phyloP scores from a whole-genome alignment of 2,888 invertebrate genomes.

The Dryococelus australis region DNA sequence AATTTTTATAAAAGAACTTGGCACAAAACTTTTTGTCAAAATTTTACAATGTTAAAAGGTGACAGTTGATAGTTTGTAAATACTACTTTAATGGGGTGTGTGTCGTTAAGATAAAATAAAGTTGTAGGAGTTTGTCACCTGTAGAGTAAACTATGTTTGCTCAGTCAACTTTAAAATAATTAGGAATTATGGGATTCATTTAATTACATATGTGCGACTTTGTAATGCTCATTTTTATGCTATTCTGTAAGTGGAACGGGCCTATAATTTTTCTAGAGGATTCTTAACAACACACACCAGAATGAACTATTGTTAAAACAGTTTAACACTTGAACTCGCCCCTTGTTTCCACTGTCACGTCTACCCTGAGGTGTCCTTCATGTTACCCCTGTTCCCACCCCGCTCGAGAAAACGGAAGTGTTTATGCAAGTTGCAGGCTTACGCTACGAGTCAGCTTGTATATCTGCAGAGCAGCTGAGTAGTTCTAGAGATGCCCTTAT shows the following conservation, averaged over 20 bases:
- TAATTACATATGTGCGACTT: too few species aligned
- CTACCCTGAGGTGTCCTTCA: neutral
- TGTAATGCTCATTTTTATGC: neutral
- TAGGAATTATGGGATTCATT: too few species aligned
- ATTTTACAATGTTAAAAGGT: too few species aligned
- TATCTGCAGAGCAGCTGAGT: neutral
- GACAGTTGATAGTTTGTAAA: too few species aligned
- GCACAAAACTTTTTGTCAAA: too few species aligned
- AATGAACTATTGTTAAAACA: neutral
- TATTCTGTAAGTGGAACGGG: too few species aligned
- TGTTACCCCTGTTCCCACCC: neutral
- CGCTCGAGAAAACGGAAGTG: neutral
- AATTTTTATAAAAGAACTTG: too few species aligned
- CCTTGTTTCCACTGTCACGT: neutral
- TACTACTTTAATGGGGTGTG: too few species aligned
- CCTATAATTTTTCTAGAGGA: neutral
- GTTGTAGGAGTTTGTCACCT: too few species aligned
- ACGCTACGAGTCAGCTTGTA: neutral
- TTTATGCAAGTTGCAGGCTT: neutral
- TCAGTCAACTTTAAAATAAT: too few species aligned
- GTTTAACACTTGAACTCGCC: neutral
- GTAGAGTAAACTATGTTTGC: too few species aligned
- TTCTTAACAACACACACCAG: conserved; percentile 8
- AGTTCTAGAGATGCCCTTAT: neutral
- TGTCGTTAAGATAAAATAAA: too few species aligned